phyloP scores from a whole-genome alignment of 2,797 vertebrate genomes.

The Betta splendens region DNA sequence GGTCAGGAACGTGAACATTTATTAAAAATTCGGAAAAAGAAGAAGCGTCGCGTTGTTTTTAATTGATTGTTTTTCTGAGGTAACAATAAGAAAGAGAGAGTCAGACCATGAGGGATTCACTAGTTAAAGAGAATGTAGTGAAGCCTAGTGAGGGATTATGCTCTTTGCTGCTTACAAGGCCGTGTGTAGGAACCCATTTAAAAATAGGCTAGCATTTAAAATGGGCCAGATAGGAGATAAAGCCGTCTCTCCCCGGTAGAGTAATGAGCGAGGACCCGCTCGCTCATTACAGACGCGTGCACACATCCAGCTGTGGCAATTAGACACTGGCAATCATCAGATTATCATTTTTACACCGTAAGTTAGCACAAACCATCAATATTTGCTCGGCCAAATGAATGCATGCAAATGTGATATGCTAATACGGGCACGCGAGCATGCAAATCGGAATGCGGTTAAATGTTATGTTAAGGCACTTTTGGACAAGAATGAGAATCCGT shows the following conservation, averaged over 20 bases:
- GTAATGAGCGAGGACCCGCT: conserved; percentile 74
- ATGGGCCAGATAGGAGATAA: conserved; percentile 79
- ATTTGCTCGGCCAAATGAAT: conserved; percentile 53
- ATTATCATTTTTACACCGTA: conserved; percentile 67
- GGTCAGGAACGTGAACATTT: conserved; percentile 7
- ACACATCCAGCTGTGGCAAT: conserved; percentile 62
- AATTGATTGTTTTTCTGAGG: conserved; percentile 28
- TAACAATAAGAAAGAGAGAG: conserved; percentile 34
- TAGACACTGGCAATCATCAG: conserved; percentile 55
- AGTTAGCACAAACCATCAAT: conserved; percentile 49
- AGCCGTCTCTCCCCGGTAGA: conserved; percentile 61
- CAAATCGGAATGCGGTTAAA: conserved; percentile 1
- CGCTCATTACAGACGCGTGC: conserved; percentile 51
- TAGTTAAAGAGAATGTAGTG: conserved; percentile 36
- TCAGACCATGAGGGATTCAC: conserved; percentile 20
- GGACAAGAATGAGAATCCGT: conserved; percentile 10
- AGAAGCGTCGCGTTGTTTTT: conserved; percentile 16
- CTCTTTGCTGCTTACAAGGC: conserved; percentile 61
- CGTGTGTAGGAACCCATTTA: conserved; percentile 68
- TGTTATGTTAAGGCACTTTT: conserved; percentile 16
- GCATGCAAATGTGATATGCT: conserved; percentile 38
- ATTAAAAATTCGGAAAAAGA: conserved; percentile 21
- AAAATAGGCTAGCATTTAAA: conserved; percentile 79
- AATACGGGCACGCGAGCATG: conserved; percentile 22
- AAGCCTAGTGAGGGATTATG: conserved; percentile 52